These are phyloP conservation scores for Uropetala carovei DNA, from an alignment of 2,888 invertebrate species.

Conservation along the genomic window DNA sequence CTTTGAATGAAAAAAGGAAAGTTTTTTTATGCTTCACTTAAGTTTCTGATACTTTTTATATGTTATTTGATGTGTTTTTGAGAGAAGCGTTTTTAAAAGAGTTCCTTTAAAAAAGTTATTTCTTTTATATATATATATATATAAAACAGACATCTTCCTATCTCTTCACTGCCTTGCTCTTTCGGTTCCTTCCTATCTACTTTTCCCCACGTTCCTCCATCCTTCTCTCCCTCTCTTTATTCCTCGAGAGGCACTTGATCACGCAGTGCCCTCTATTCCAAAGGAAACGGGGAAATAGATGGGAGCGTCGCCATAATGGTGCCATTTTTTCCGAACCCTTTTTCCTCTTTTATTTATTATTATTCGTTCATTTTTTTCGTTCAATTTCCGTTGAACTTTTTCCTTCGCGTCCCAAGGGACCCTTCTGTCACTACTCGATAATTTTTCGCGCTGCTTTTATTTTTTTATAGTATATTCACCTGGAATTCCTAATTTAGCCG, in stretches of 20 bases:
- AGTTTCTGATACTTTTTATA: constrained; percentile 11
- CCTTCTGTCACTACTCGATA: neutral
- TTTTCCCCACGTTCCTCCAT: neutral
- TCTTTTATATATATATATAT: neutral
- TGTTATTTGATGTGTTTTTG: neutral
- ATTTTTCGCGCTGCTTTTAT: neutral
- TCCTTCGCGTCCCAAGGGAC: too few relatives aligned
- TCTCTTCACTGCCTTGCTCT: constrained; percentile 1
- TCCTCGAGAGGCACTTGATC: neutral
- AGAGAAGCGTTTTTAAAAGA: neutral
- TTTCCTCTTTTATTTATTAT: neutral
- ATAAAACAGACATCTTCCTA: too few relatives aligned
- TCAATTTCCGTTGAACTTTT: neutral
- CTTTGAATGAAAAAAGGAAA: neutral
- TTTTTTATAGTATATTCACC: neutral
- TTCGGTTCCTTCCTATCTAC: neutral
- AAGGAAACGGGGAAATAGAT: neutral
- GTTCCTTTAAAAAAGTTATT: constrained; percentile 2
- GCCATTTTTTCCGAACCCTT: neutral
- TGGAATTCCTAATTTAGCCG: neutral
- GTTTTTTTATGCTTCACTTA: neutral
- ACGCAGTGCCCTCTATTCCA: neutral
- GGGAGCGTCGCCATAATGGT: neutral
- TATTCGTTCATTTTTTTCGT: neutral
- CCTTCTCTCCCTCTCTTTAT: neutral